A percentile compares a stretch with the other conserved stretches of the same genome.
Conservation (phyloP, 30 jellyfish, hydroid and myxozoan species). For the Rhopilema esculentum region DNA sequence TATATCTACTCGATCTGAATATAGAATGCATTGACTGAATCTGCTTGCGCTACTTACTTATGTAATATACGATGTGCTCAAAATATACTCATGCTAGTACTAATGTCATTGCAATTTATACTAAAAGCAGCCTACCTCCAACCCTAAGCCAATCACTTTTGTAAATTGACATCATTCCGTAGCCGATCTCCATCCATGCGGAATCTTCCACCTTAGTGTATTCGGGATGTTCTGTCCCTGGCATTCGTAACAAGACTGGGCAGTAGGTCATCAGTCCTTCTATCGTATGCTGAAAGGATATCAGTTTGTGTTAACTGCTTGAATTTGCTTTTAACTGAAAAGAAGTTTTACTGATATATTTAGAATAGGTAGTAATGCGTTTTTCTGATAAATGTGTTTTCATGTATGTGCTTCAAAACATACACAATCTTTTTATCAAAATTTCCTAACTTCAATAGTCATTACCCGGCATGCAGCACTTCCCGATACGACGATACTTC, state of each 20-base stretch:
- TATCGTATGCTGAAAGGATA: constrained; percentile 80
- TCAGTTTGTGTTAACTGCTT: background rate
- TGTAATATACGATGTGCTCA: background rate
- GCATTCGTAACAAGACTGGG: constrained; percentile 78
- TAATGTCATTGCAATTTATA: background rate
- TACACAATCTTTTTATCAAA: background rate
- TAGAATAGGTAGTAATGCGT: background rate
- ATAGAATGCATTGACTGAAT: too few species aligned
- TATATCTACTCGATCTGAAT: too few species aligned
- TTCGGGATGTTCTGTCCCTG: constrained; percentile 84
- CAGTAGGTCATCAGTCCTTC: constrained; percentile 74
- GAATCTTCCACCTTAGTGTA: constrained; percentile 65
- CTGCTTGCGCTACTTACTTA: background rate
- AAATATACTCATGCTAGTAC: background rate
- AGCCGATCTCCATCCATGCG: constrained; percentile 88
- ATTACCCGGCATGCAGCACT: too few species aligned
- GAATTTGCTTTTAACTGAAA: too few species aligned
- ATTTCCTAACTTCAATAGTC: too few species aligned
- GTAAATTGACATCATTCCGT: constrained; percentile 89
- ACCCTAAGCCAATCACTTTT: constrained; percentile 87
- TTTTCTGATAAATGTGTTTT: background rate
- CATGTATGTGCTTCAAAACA: background rate
- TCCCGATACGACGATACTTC: too few species aligned
- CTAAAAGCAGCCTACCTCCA: constrained; percentile 77
- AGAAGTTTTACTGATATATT: background rate